Evolutionary conservation across 2,113 vertebrate species (phyloP).

Genomic region (Sclerurus mexicanus): DNA sequence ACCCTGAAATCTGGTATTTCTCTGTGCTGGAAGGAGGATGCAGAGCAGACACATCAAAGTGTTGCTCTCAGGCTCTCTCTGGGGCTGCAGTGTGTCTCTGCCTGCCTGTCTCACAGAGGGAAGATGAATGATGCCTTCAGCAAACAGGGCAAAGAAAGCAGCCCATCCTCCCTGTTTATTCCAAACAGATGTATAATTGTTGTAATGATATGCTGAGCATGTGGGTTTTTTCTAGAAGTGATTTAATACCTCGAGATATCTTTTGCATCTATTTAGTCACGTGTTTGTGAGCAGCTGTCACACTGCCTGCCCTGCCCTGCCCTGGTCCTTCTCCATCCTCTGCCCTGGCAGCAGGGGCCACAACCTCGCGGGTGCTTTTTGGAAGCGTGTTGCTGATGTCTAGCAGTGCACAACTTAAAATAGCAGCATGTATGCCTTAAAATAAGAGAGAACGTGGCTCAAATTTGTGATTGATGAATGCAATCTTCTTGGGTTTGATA

Average conservation of each 20-base stretch:
- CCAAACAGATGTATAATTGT: constrained; percentile 14
- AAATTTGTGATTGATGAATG: not conserved
- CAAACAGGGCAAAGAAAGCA: not conserved
- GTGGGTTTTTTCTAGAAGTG: constrained; percentile 24
- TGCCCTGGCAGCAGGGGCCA: not conserved
- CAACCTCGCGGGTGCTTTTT: not conserved
- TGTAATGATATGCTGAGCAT: constrained; percentile 53
- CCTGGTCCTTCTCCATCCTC: accelerated
- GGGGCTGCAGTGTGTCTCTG: not conserved
- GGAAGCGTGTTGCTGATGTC: accelerated
- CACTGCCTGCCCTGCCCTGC: not conserved
- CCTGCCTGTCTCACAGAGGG: not conserved
- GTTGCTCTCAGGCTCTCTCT: not conserved
- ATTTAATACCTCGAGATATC: constrained; percentile 37
- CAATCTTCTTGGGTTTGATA: not conserved
- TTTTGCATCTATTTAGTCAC: not conserved
- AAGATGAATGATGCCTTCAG: not conserved
- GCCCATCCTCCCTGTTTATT: not conserved
- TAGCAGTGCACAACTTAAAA: not conserved
- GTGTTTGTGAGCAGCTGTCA: not conserved
- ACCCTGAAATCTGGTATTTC: not conserved
- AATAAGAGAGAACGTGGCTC: not conserved
- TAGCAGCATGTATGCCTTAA: not conserved
- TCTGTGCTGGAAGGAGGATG: not conserved
- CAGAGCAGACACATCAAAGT: not conserved